Evolutionary conservation across 2,113 vertebrate genomes (phyloP).

Genomic region (Girardinichthys multiradiatus): DNA sequence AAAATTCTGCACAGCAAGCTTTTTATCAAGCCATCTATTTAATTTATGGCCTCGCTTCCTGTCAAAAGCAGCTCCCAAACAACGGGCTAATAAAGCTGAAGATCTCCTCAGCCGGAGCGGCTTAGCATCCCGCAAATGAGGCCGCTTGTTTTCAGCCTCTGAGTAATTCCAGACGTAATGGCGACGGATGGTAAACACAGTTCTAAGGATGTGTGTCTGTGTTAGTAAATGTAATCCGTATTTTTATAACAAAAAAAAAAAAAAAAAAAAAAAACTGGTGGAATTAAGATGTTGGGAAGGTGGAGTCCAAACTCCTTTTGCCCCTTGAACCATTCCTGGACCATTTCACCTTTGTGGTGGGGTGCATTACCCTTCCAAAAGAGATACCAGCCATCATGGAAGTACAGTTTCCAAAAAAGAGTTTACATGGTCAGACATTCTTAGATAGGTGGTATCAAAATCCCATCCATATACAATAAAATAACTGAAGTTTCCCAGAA

Average conservation of each 20-base stretch:
- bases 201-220: conserved; percentile 56
- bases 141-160: conserved; percentile 56
- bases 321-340: no score
- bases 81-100: conserved; percentile 65
- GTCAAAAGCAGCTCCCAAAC: conserved; percentile 67
- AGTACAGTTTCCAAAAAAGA: no score
- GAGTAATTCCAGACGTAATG: conserved; percentile 74
- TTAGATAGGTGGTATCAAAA: no score
- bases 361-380: no score
- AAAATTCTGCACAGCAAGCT: conserved; percentile 66
- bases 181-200: conserved; percentile 57
- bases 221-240: conserved; percentile 47
- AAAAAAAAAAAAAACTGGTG: neutral
- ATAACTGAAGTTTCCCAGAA: no score
- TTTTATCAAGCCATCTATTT: conserved; percentile 79
- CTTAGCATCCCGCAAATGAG: conserved; percentile 60
- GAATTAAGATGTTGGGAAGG: no score
- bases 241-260: conserved; percentile 39
- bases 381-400: no score
- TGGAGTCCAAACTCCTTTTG: no score
- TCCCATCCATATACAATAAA: no score
- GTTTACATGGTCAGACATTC: no score
- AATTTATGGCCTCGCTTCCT: conserved; percentile 70
- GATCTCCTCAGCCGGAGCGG: conserved; percentile 58
- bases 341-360: no score